These are phyloP conservation scores for Diadumene lineata DNA, from an alignment of 92 coral and sea anemone genomes.

Conservation along the genomic window DNA sequence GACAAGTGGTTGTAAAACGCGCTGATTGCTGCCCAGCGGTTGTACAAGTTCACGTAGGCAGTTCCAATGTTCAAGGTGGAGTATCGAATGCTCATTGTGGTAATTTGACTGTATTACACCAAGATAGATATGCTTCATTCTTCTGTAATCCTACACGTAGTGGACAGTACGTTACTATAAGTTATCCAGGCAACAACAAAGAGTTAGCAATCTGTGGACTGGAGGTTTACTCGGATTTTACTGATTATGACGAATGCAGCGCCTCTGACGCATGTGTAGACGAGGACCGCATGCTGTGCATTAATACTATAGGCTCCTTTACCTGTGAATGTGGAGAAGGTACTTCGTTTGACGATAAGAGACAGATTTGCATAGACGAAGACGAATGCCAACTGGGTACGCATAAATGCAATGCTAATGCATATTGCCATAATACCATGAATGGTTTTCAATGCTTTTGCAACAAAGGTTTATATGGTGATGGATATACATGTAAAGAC, in stretches of 20 bases:
- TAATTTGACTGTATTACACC: not conserved
- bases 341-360: not conserved
- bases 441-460: conserved; percentile 19
- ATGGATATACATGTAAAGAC: conserved; percentile 29
- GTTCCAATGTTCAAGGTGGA: conserved; percentile 4
- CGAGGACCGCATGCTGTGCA: conserved; percentile 37
- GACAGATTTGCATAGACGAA: not conserved
- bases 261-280: conserved; percentile 14
- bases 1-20: conserved; percentile 17
- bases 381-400: conserved; percentile 19
- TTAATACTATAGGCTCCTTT: conserved; percentile 25
- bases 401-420: conserved; percentile 13
- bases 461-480: conserved; percentile 32
- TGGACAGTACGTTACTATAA: conserved; percentile 36
- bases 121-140: conserved; percentile 21
- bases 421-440: conserved; percentile 16
- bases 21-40: conserved; percentile 32
- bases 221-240: conserved; percentile 39
- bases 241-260: conserved; percentile 28
- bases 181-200: not conserved
- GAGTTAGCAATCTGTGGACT: conserved; percentile 42
- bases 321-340: conserved; percentile 17
- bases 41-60: conserved; percentile 9
- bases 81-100: conserved; percentile 32
- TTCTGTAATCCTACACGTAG: conserved; percentile 25